phyloP scores from a whole-genome alignment of 2,113 vertebrate genomes.

The Alligator sinensis region DNA sequence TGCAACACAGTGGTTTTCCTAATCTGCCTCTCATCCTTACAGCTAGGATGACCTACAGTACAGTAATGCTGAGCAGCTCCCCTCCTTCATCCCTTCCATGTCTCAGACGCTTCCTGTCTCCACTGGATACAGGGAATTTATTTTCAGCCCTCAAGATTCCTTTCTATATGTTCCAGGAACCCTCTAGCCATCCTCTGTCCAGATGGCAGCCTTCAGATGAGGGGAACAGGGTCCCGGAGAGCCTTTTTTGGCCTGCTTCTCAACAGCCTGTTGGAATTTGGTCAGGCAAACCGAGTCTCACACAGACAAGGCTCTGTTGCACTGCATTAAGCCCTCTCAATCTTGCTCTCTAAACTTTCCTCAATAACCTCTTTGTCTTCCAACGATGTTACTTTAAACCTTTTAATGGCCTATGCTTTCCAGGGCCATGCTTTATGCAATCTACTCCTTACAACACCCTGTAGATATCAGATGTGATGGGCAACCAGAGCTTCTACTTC shows the following conservation, averaged over 20 bases:
- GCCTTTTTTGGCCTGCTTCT: constrained; percentile 66
- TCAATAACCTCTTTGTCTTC: constrained; percentile 72
- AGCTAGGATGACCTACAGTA: constrained; percentile 6
- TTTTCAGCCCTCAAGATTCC: constrained; percentile 72
- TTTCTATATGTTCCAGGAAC: constrained; percentile 73
- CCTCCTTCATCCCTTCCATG: constrained; percentile 26
- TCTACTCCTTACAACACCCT: constrained; percentile 35
- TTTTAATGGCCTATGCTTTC: constrained; percentile 71
- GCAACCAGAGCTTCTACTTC: not conserved
- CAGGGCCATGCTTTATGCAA: constrained; percentile 50
- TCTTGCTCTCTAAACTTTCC: constrained; percentile 39
- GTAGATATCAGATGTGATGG: constrained; percentile 18
- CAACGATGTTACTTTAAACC: constrained; percentile 58
- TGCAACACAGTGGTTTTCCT: not conserved
- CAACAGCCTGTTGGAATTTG: constrained; percentile 58
- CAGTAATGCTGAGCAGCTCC: constrained; percentile 9
- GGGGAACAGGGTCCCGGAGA: constrained; percentile 54
- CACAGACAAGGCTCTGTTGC: constrained; percentile 68
- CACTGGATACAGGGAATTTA: constrained; percentile 55
- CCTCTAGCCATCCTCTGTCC: constrained; percentile 68
- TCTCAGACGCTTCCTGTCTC: constrained; percentile 73
- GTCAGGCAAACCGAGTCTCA: constrained; percentile 49
- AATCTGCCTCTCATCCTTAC: constrained; percentile 18
- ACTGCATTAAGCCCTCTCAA: constrained; percentile 33
- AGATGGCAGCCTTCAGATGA: constrained; percentile 70